Evolutionary conservation across 2,113 vertebrate genomes (phyloP).

Genomic region (Orcinus orca): DNA sequence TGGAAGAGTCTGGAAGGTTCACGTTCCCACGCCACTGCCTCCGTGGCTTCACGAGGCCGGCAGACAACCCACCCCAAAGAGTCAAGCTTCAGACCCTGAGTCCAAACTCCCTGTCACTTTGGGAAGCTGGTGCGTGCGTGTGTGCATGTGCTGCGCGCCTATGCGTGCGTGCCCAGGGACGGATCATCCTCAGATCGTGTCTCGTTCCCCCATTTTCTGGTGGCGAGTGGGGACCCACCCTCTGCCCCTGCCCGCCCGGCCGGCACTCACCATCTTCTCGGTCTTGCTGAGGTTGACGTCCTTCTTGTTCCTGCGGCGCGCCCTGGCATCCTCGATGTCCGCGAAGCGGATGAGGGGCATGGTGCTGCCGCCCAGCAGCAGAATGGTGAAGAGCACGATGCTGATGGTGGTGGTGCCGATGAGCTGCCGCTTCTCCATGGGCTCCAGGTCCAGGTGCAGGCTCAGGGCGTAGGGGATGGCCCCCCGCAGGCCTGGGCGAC

Average conservation of each 20-base stretch:
- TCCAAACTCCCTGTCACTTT: background rate
- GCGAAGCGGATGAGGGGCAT: constrained; percentile 97
- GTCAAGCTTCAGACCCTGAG: background rate
- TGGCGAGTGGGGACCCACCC: accelerated
- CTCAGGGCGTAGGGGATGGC: constrained; percentile 98
- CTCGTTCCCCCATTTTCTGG: background rate
- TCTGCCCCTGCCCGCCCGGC: accelerated
- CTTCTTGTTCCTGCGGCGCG: constrained; percentile 91
- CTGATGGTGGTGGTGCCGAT: constrained; percentile 98
- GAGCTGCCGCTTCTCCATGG: constrained; percentile 97
- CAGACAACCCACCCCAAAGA: background rate
- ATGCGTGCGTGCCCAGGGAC: accelerated
- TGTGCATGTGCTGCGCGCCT: accelerated
- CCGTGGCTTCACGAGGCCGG: accelerated
- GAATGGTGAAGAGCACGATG: constrained; percentile 96
- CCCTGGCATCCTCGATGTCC: constrained; percentile 95
- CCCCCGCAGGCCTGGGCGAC: constrained; percentile 89
- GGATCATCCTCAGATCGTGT: accelerated
- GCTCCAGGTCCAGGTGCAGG: constrained; percentile 95
- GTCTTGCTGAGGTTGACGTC: constrained; percentile 98
- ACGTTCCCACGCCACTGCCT: accelerated
- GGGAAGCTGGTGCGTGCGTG: accelerated
- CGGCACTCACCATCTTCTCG: constrained; percentile 92
- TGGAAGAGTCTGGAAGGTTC: background rate
- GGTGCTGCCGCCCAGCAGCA: constrained; percentile 94